A percentile compares a stretch with the other conserved stretches of the same genome.
These are phyloP conservation scores for Micrasema longulum DNA, from an alignment of 1,140 invertebrate species.

Conservation along the genomic window DNA sequence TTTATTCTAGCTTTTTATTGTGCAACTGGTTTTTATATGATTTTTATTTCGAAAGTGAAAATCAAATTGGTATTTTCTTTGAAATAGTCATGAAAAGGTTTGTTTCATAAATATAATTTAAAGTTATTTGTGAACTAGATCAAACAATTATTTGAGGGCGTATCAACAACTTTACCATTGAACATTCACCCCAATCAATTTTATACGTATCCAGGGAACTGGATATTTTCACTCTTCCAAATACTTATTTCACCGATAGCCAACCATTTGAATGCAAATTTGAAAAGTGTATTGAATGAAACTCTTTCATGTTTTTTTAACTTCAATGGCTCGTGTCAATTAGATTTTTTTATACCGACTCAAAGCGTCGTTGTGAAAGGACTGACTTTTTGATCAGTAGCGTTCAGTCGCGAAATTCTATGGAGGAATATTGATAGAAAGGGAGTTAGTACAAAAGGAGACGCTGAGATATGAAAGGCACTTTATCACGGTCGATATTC, in stretches of 20 bases:
- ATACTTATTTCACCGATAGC: neutral
- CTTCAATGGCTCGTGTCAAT: constrained; percentile 10
- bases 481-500: neutral
- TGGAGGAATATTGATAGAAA: constrained; percentile 16
- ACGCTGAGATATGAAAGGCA: neutral
- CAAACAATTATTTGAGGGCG: no score
- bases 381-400: constrained; percentile 19
- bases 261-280: constrained; percentile 11
- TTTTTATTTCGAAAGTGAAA: no score
- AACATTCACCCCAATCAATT: no score
- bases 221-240: constrained; percentile 1
- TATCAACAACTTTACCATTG: no score
- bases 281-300: constrained; percentile 7
- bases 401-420: constrained; percentile 19
- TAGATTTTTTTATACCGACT: constrained; percentile 15
- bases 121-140: no score
- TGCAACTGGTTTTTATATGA: no score
- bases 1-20: no score
- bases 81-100: no score
- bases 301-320: constrained; percentile 17
- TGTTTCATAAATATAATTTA: no score
- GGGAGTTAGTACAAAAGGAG: neutral
- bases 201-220: neutral
- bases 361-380: constrained; percentile 11
- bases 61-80: no score